phyloP scores from a whole-genome alignment of 2,888 invertebrate species.

The Thecophora atra region DNA sequence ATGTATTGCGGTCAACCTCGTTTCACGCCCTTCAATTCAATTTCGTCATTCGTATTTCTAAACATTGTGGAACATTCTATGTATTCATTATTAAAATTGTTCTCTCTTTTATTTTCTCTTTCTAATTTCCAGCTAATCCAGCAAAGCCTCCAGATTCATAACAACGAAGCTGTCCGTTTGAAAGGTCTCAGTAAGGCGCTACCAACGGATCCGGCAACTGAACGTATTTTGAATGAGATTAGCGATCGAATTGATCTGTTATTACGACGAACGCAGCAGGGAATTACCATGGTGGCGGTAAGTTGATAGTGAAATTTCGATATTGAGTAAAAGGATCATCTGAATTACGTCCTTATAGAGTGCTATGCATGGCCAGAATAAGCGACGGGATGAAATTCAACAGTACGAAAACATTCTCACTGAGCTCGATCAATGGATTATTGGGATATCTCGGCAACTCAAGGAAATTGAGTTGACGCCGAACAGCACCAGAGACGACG shows the following conservation, averaged over 20 bases:
- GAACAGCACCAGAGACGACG: slow-evolving; percentile 65
- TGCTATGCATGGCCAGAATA: slow-evolving; percentile 68
- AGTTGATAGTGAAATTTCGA: slow-evolving; percentile 38
- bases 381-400: slow-evolving; percentile 69
- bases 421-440: slow-evolving; percentile 70
- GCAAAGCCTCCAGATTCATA: slow-evolving; percentile 75
- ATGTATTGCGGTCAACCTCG: no score
- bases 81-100: no score
- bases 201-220: slow-evolving; percentile 73
- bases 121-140: slow-evolving; percentile 72
- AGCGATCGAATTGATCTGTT: slow-evolving; percentile 74
- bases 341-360: slow-evolving; percentile 57
- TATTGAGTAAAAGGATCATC: not conserved
- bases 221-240: slow-evolving; percentile 66
- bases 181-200: slow-evolving; percentile 72
- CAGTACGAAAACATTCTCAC: slow-evolving; percentile 68
- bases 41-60: no score
- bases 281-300: slow-evolving; percentile 68
- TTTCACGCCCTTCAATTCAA: no score
- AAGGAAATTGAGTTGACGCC: slow-evolving; percentile 53
- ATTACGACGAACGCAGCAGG: slow-evolving; percentile 76
- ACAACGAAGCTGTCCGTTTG: slow-evolving; percentile 73
- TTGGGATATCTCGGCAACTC: slow-evolving; percentile 61
- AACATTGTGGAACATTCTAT: no score
- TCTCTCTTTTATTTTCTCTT: not conserved